These are phyloP conservation scores for Lates japonicus DNA, from an alignment of 2,797 vertebrate species.

Conservation along the genomic window DNA sequence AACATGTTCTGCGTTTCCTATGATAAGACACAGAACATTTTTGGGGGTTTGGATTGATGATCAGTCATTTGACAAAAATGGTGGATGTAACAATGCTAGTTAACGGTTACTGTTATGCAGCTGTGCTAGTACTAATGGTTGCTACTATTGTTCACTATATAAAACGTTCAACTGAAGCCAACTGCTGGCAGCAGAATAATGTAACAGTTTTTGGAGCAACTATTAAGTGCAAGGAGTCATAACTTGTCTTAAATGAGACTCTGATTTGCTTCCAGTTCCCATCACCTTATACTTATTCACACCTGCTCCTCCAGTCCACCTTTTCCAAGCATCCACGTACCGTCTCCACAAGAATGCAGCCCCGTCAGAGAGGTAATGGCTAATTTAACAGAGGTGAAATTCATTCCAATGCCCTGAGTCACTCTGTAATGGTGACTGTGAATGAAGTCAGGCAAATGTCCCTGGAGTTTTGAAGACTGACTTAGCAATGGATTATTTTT, in stretches of 20 bases:
- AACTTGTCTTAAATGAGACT: constrained; percentile 1
- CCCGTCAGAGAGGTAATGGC: constrained; percentile 42
- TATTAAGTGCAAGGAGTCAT: background rate
- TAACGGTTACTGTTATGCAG: background rate
- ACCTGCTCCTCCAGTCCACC: constrained; percentile 20
- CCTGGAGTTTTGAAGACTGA: constrained; percentile 58
- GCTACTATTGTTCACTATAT: background rate
- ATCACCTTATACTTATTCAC: background rate
- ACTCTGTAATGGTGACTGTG: constrained; percentile 46
- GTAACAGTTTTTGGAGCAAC: background rate
- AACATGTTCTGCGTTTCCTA: background rate
- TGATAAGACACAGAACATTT: background rate
- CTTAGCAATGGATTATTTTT: constrained; percentile 57
- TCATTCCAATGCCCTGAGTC: constrained; percentile 50
- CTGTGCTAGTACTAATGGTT: background rate
- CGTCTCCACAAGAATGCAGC: constrained; percentile 7
- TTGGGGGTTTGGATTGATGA: background rate
- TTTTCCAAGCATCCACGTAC: background rate
- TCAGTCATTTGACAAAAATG: background rate
- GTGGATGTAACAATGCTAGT: background rate
- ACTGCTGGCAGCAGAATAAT: background rate
- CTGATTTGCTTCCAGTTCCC: background rate
- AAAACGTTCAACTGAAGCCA: background rate
- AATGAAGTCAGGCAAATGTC: constrained; percentile 66
- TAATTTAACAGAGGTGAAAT: constrained; percentile 57